Conservation (phyloP, 2,797 vertebrate genomes). For the Centroberyx gerrardi region DNA sequence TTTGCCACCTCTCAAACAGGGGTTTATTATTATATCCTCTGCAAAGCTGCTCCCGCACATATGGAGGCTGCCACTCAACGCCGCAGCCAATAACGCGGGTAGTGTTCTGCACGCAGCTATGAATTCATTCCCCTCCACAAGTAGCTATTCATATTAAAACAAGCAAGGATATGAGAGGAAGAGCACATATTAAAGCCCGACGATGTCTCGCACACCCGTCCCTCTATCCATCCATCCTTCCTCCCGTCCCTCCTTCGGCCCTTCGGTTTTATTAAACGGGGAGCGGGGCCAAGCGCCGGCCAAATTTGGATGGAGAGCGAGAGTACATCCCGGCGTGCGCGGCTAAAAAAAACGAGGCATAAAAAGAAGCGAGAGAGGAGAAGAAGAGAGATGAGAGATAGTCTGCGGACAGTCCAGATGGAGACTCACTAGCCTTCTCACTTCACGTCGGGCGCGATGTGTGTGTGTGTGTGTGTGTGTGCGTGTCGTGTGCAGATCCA, state of each 20-base stretch:
- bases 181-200: constrained; percentile 80
- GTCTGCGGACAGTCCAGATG: constrained; percentile 71
- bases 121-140: constrained; percentile 73
- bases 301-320: constrained; percentile 58
- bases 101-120: constrained; percentile 49
- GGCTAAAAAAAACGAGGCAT: background rate
- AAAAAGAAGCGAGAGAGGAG: constrained; percentile 24
- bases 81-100: constrained; percentile 76
- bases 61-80: constrained; percentile 80
- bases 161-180: constrained; percentile 76
- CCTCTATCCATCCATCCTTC: constrained; percentile 4
- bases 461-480: constrained; percentile 25
- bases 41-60: constrained; percentile 69
- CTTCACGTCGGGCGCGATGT: constrained; percentile 71
- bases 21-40: constrained; percentile 79
- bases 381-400: constrained; percentile 31
- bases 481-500: constrained; percentile 61
- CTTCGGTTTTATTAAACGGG: constrained; percentile 73
- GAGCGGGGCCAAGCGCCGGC: constrained; percentile 54
- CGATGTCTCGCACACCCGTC: constrained; percentile 40
- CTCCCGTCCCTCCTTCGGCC: constrained; percentile 36
- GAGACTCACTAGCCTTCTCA: constrained; percentile 71
- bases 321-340: constrained; percentile 43
- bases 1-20: constrained; percentile 72
- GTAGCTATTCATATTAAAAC: constrained; percentile 85